phyloP scores from a whole-genome alignment of 2,797 vertebrate genomes.

The Lacerta bilineata region DNA sequence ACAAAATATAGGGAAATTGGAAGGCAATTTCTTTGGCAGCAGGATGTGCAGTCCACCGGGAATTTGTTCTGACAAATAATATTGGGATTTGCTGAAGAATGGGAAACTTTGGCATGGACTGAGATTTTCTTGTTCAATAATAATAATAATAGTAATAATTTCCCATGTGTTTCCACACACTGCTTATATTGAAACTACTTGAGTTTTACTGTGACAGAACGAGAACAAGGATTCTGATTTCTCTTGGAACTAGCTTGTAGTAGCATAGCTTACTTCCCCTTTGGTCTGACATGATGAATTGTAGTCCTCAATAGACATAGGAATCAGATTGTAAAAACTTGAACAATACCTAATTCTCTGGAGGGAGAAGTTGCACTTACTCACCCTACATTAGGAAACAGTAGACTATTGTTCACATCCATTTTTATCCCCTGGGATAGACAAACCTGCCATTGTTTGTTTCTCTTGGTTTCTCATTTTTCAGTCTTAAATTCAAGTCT shows the following conservation, averaged over 20 bases:
- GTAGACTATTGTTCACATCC: background rate
- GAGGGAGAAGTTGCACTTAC: background rate
- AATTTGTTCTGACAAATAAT: background rate
- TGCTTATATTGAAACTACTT: background rate
- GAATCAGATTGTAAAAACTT: background rate
- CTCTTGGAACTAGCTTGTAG: background rate
- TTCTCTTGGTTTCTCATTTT: too few relatives aligned
- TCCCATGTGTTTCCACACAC: constrained; percentile 4
- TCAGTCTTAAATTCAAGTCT: too few relatives aligned
- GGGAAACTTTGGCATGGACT: background rate
- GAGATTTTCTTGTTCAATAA: too few relatives aligned
- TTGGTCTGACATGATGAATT: background rate
- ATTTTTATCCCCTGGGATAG: background rate
- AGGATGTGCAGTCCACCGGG: background rate
- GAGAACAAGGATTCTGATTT: background rate
- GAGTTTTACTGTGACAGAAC: background rate
- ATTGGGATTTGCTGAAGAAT: background rate
- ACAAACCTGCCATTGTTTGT: background rate
- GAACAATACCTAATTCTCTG: background rate
- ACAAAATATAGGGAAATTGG: background rate
- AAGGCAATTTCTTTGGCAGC: background rate
- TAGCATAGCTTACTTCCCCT: background rate
- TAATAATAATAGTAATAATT: background rate
- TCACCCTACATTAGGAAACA: background rate
- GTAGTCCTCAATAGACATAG: background rate